Evolutionary conservation across 2,888 invertebrate species (phyloP).

Genomic region (Pteria penguin): DNA sequence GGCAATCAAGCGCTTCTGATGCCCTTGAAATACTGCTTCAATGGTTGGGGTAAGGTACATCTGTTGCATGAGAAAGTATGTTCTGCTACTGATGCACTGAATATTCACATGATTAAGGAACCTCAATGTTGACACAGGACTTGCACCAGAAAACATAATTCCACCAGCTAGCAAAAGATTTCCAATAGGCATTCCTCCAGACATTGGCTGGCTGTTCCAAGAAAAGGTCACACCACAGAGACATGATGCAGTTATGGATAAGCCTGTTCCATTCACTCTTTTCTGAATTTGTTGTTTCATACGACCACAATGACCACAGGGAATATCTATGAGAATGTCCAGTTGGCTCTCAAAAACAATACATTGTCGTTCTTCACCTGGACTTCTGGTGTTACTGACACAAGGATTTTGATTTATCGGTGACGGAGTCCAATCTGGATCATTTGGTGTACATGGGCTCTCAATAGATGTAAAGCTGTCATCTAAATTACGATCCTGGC

Average conservation of each 20-base stretch:
- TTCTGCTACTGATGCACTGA: not conserved
- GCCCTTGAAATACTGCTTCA: not conserved
- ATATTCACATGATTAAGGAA: not conserved
- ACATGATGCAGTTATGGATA: no score
- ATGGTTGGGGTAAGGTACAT: not conserved
- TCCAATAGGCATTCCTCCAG: constrained; percentile 12
- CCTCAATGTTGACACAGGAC: not conserved
- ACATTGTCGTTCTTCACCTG: not conserved
- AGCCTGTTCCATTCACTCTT: no score
- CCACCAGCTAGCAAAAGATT: not conserved
- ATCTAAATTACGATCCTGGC: no score
- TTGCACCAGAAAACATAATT: not conserved
- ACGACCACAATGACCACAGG: no score
- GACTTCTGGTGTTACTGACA: no score
- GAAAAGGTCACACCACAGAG: not conserved
- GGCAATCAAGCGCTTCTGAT: not conserved
- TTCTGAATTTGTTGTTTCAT: no score
- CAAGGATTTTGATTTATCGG: no score
- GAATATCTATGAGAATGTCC: no score
- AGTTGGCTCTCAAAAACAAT: not conserved
- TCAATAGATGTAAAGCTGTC: no score
- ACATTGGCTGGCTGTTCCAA: constrained; percentile 2
- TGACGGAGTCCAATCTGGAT: no score
- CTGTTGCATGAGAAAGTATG: constrained; percentile 8
- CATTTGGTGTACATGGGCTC: no score